Percentiles rank a stretch among this genome's conserved stretches.
These are phyloP conservation scores for Harlomillsia oculata DNA, from an alignment of 1,140 invertebrate species.

Conservation along the genomic window DNA sequence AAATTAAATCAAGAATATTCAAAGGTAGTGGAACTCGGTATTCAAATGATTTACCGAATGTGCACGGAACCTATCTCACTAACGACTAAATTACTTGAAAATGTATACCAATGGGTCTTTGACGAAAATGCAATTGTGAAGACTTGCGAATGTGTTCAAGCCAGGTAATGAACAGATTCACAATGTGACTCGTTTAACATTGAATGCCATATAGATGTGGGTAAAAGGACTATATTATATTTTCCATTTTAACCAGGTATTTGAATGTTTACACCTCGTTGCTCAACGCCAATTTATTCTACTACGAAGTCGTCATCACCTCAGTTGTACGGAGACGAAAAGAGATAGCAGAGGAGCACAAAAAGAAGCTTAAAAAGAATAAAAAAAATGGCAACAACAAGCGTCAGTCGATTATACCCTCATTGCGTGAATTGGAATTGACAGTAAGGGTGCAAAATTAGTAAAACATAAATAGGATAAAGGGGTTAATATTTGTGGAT, in stretches of 20 bases:
- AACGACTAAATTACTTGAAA: constrained; percentile 1
- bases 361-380: background rate
- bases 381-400: background rate
- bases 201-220: no score
- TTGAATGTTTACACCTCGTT: constrained; percentile 11
- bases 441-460: no score
- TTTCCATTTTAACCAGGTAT: constrained; percentile 11
- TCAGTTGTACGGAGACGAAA: constrained; percentile 18
- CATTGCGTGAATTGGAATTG: no score
- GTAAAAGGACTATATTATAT: no score
- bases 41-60: constrained; percentile 20
- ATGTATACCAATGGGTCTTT: constrained; percentile 13
- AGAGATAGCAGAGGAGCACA: background rate
- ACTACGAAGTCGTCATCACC: constrained; percentile 17
- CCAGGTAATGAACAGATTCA: background rate
- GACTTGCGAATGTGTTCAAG: background rate
- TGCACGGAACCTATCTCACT: constrained; percentile 16
- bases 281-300: constrained; percentile 17
- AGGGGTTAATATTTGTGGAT: no score
- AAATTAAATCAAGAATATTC: background rate
- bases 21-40: constrained; percentile 8
- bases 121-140: no score
- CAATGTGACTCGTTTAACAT: no score
- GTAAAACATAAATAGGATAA: no score
- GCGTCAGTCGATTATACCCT: no score